Percentiles rank a stretch among this genome's conserved stretches.
These are phyloP conservation scores for Macropus fuliginosus DNA, from an alignment of 2,797 vertebrate species.

Conservation along the genomic window DNA sequence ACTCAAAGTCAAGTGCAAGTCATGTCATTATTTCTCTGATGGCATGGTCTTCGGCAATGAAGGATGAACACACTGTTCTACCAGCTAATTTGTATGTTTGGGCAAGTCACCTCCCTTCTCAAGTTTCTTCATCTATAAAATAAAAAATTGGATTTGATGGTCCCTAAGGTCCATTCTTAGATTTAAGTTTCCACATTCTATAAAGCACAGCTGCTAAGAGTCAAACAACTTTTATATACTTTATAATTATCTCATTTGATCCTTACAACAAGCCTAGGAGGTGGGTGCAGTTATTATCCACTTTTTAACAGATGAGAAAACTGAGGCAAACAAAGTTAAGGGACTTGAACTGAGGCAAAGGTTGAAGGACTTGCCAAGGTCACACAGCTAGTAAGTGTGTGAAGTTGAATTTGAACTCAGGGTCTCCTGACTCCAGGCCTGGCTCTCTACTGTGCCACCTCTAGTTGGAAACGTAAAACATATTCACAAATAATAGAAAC, in stretches of 20 bases:
- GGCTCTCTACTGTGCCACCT: background rate
- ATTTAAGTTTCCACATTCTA: background rate
- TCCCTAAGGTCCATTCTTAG: background rate
- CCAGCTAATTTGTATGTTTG: background rate
- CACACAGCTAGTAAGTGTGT: background rate
- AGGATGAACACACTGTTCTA: too few relatives aligned
- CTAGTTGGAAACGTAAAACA: background rate
- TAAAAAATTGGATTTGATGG: background rate
- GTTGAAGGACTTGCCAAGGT: background rate
- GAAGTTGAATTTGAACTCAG: background rate
- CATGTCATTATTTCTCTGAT: too few relatives aligned
- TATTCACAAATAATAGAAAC: background rate
- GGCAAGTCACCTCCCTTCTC: background rate
- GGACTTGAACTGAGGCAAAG: background rate
- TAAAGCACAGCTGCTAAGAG: background rate
- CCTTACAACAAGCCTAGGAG: background rate
- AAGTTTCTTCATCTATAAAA: background rate
- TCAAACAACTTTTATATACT: background rate
- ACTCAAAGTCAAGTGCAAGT: too few relatives aligned
- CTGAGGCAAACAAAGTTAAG: background rate
- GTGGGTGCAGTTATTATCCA: background rate
- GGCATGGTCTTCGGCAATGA: too few relatives aligned
- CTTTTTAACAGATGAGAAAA: background rate
- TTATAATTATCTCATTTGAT: background rate
- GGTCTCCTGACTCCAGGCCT: background rate